Evolutionary conservation across 2,113 vertebrate genomes (phyloP), one percentile per base, ranked within the genome.

Genomic region (Pelusios castaneus): DNA sequence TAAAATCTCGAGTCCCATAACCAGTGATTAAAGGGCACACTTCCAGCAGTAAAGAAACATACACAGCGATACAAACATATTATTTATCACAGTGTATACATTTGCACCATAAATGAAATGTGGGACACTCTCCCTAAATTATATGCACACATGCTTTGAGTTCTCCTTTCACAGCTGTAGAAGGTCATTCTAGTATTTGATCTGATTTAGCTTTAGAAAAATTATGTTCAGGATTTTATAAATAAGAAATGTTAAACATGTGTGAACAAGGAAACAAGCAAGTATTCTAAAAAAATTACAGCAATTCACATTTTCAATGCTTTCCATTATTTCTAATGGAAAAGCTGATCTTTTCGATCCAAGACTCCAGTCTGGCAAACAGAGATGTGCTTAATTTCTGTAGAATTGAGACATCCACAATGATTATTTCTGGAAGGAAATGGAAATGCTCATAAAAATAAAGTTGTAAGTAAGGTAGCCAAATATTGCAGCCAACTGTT

Each of bases 341-440:
- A 67, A 67, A 67, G 63, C 8, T n/a, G 31, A 67, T n/a, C 17
- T 14, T 67, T 67, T 67, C 63, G 10, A 31, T n/a, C 6, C 34
- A 31, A n/a, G 16, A 67, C 17, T n/a, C 60, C 34, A 8, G n/a
- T n/a, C 21, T 67, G 63, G 34, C 63, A 67, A 67, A 63, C 31
- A 63, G 60, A 8, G 31, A 19, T 67, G 63, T 67, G 63, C 63
- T 67, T 38, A 67, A n/a, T 67, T 67, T 31, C 1, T 0, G 43
- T 2, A 27, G 27, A 51, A 3, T 22, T 2, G 10, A 67, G 27
- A 43, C 31, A n/a, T 8, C 1, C 0, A 8, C 0, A 0, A 5
- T 10, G 43, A 11, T 21, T 55, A 75, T 58, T 84, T 55, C 85
- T 78, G 55, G 45, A 84, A 85, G 38, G 75, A 90, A 70, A 89